These are phyloP conservation scores for Bufotes viridis DNA, from an alignment of 2,797 vertebrate genomes.

Conservation along the genomic window DNA sequence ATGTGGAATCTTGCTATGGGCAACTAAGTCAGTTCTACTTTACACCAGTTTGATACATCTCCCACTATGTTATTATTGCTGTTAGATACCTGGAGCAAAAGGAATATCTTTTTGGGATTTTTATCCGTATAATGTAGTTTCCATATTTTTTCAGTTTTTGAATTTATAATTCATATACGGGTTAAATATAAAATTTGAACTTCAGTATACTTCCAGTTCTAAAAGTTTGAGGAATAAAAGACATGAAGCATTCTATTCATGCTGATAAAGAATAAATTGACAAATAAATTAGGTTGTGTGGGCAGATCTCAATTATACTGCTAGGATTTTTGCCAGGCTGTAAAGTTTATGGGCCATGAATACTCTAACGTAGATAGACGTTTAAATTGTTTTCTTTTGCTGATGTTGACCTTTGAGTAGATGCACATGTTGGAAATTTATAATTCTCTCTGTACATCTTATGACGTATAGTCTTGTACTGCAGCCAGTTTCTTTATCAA, in stretches of 20 bases:
- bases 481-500: constrained; percentile 12
- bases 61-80: too few species aligned
- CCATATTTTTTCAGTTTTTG: not conserved
- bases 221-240: constrained; percentile 49
- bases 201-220: constrained; percentile 5
- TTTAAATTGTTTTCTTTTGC: constrained; percentile 61
- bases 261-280: constrained; percentile 59
- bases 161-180: not conserved
- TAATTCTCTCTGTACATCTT: constrained; percentile 35
- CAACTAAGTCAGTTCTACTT: too few species aligned
- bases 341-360: constrained; percentile 62
- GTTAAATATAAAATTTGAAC: constrained; percentile 6
- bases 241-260: constrained; percentile 52
- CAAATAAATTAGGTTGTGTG: constrained; percentile 62
- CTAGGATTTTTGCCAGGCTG: constrained; percentile 61
- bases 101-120: too few species aligned
- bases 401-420: constrained; percentile 57
- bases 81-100: too few species aligned
- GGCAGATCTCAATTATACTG: constrained; percentile 62
- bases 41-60: too few species aligned
- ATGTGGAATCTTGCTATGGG: too few species aligned
- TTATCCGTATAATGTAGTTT: too few species aligned
- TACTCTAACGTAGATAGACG: constrained; percentile 52
- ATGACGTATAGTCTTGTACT: not conserved
- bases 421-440: constrained; percentile 48